These are phyloP conservation scores for Lithobius niger DNA, from an alignment of 1,140 invertebrate genomes.

Conservation along the genomic window DNA sequence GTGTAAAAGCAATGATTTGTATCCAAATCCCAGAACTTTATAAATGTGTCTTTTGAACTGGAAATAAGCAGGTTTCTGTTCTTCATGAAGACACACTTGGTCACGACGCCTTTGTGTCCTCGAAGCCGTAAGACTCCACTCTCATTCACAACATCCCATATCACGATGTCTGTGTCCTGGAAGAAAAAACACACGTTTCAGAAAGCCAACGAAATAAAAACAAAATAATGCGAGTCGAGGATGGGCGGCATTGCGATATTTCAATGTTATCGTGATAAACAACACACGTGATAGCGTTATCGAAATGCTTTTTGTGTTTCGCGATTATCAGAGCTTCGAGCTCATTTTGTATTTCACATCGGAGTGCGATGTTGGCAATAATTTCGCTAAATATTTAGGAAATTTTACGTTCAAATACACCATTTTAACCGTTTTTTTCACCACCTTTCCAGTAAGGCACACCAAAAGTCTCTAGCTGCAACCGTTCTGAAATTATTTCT, in stretches of 20 bases:
- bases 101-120: conserved; percentile 88
- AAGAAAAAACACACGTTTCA: conserved; percentile 18
- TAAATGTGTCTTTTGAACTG: conserved; percentile 81
- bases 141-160: conserved; percentile 91
- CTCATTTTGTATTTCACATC: not conserved
- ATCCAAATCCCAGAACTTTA: conserved; percentile 96
- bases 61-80: conserved; percentile 65
- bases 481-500: no score
- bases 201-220: not conserved
- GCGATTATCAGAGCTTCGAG: not conserved
- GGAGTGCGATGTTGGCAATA: no score
- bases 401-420: no score
- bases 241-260: not conserved
- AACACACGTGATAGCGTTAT: not conserved
- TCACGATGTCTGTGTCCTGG: conserved; percentile 83
- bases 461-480: no score
- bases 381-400: no score
- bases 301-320: not conserved
- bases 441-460: no score
- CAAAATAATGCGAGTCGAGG: not conserved
- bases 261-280: not conserved
- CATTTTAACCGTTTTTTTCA: no score
- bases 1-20: conserved; percentile 94
- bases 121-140: conserved; percentile 71
- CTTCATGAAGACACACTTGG: conserved; percentile 65